Evolutionary conservation across 2,797 vertebrate genomes (phyloP), one percentile per base, ranked within the genome.

Genomic region (Phrynocephalus vlangalii): DNA sequence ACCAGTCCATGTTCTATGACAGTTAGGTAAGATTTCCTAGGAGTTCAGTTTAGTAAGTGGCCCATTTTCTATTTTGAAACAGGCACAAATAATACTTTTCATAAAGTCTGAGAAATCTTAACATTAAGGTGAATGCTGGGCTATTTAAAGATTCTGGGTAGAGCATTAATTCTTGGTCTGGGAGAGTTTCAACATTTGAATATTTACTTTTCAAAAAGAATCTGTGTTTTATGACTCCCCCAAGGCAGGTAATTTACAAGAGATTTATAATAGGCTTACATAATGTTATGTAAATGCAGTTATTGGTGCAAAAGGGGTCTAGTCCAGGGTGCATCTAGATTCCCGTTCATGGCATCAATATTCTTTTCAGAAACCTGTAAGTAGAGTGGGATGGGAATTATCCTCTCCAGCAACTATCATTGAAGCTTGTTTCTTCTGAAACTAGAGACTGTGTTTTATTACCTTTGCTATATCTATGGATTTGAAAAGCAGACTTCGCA

Each of bases 91-190:
- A 20, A 79, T 48, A 20, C 73, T 92, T 67, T 92, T 87, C 75
- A 68, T 79, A 80, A 63, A 66, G 73, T 76, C 4, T 93, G 87
- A 6, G 56, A 38, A 44, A 33, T 5, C 11, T 72, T 48, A 83
- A 75, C 28, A 82, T 77, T 80, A 10, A 75, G 75, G 24, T 90
- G 80, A 86, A 80, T 90, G 71, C 85, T n/a, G 70, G 83, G 38
- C 75, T 22, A 92, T 94, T 87, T 70, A 67, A 90, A 85, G 71
- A 84, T 82, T 89, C 79, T 24, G 78, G 33, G 88, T 82, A 86
- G 13, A 79, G 11, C 28, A 6, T 87, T 66, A n/a, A 0, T 87
- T 68, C 66, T 87, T 89, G 82, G 38, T 8, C 56, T 92, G 22
- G 87, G 26, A 38, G 83, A 85, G 56, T 26, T 28, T 68, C 84